Evolutionary conservation across 2,888 invertebrate genomes (phyloP), one percentile per base, ranked within the genome.

Genomic region (Drosophila putrida): DNA sequence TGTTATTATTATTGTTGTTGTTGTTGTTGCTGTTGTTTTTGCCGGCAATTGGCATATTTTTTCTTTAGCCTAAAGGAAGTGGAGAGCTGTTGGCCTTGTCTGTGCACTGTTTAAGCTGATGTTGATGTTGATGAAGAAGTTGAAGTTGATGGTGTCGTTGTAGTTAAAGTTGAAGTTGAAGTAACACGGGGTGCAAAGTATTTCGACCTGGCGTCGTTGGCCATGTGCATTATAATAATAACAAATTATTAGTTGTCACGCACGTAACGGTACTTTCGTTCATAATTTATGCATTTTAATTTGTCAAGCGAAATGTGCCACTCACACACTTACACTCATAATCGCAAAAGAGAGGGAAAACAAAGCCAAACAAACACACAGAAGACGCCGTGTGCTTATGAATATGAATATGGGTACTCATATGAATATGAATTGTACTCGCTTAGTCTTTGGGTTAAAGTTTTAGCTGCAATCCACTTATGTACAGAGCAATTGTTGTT

Each of bases 221-320:
- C 81, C 82, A 75, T 88, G 88, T 86, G 88, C 87, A 89, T 78
- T 73, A 82, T 75, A 80, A 75, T 75, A 88, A 90, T 90, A 90
- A 89, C 88, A 90, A 89, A 89, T 90, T 79, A 90, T 83, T 80
- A 72, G 81, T 82, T 88, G 90, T 79, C 89, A 89, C 90, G 89
- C 90, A 88, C 84, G 89, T 82, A 88, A 88, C 90, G 89, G 72
- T 89, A 88, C 78, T 88, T 89, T 88, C 78, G 78, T 88, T 90
- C 90, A 89, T 89, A 90, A 89, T 89, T 90, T 90, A 88, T 88
- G 88, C 88, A 88, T 85, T 90, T 82, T 79, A 85, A 89, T 90
- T 90, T 88, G 88, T 89, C 82, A 85, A 90, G 71, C 67, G 74
- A 65, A 75, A 74, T 69, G 69, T 75, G 71, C 28, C 51, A 63